phyloP scores from a whole-genome alignment of 2,888 invertebrate species.

The Thereva unica region DNA sequence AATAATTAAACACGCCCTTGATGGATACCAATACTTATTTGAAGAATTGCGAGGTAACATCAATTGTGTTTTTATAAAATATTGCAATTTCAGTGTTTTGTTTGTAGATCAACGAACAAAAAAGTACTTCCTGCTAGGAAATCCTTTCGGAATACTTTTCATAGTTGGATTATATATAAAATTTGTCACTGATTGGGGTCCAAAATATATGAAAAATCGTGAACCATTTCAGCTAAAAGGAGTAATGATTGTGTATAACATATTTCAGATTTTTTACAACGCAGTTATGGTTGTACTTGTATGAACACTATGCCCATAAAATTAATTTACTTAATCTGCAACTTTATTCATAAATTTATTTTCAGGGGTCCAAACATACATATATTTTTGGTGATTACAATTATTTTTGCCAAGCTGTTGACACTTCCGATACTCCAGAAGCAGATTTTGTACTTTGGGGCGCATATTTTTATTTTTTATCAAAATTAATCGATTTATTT shows the following conservation, averaged over 20 bases:
- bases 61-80: too few relatives aligned
- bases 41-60: too few relatives aligned
- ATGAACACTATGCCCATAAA: slow-evolving; percentile 37
- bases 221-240: slow-evolving; percentile 66
- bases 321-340: slow-evolving; percentile 4
- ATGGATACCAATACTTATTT: too few relatives aligned
- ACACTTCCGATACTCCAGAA: slow-evolving; percentile 10
- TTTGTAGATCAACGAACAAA: too few relatives aligned
- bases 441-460: slow-evolving; percentile 57
- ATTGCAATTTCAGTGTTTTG: too few relatives aligned
- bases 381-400: slow-evolving; percentile 55
- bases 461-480: slow-evolving; percentile 64
- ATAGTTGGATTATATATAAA: slow-evolving; percentile 66
- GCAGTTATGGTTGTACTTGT: slow-evolving; percentile 62
- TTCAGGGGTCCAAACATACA: slow-evolving; percentile 48
- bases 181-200: slow-evolving; percentile 70
- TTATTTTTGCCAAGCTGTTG: slow-evolving; percentile 36
- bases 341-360: slow-evolving; percentile 46
- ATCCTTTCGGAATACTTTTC: too few relatives aligned
- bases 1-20: too few relatives aligned
- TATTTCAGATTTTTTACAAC: slow-evolving; percentile 66
- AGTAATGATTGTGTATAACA: slow-evolving; percentile 68
- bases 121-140: too few relatives aligned
- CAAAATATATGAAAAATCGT: slow-evolving; percentile 68
- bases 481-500: slow-evolving; percentile 67